A percentile compares a stretch with the other conserved stretches of the same genome.
Evolutionary conservation across 2,797 vertebrate genomes (phyloP).

Genomic region (Pteronotus mesoamericanus): DNA sequence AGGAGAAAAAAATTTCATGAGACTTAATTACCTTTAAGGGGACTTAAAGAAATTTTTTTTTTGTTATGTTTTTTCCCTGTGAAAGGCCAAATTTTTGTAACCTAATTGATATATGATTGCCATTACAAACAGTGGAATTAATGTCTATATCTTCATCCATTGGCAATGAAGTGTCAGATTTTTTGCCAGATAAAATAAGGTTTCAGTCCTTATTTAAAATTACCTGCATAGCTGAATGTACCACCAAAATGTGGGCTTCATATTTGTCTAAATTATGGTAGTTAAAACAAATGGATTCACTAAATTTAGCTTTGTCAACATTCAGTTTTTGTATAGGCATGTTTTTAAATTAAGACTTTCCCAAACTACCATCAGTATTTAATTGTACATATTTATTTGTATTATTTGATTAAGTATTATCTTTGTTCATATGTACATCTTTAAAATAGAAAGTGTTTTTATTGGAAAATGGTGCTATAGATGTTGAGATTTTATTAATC

Average conservation of each 20-base stretch:
- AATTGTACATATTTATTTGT: not conserved
- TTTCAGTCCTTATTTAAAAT: not conserved
- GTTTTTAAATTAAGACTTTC: not conserved
- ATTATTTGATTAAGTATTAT: not conserved
- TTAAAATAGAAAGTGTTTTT: not conserved
- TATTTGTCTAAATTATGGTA: not conserved
- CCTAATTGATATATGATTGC: not conserved
- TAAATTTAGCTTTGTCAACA: not conserved
- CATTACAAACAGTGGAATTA: not conserved
- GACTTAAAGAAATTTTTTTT: not conserved
- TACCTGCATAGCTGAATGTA: not conserved
- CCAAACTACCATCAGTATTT: not conserved
- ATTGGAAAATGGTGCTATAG: not conserved
- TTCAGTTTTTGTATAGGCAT: not conserved
- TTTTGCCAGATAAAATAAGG: not conserved
- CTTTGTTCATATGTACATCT: not conserved
- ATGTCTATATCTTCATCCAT: not conserved
- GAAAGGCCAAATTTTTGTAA: not conserved
- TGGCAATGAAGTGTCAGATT: not conserved
- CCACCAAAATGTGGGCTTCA: not conserved
- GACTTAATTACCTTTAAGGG: not conserved
- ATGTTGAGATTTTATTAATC: not conserved
- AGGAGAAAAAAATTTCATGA: not conserved
- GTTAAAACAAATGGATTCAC: not conserved
- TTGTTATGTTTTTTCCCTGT: not conserved